Percentiles rank a stretch among this genome's conserved stretches.
These are phyloP conservation scores for Eulemur coronatus DNA, from an alignment of 2,797 vertebrate genomes.

Conservation along the genomic window DNA sequence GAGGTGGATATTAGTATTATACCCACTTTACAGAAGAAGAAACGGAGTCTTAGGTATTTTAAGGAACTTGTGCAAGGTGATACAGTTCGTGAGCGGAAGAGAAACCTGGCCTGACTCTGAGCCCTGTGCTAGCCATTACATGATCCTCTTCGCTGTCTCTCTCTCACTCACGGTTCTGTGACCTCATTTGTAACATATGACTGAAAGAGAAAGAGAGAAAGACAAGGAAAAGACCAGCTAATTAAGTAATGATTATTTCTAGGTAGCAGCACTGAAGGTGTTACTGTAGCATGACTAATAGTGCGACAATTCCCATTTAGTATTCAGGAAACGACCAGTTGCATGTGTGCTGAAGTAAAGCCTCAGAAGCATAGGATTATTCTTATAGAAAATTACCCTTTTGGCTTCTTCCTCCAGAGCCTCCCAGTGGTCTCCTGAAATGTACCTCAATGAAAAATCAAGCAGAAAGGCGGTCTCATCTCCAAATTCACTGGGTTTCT, in stretches of 20 bases:
- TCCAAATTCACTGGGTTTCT: slow-evolving; percentile 41
- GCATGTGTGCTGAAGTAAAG: not conserved
- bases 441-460: slow-evolving; percentile 6
- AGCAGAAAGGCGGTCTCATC: slow-evolving; percentile 24
- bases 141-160: not conserved
- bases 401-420: not conserved
- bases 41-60: not conserved
- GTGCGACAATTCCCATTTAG: not conserved
- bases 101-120: not conserved
- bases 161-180: not conserved
- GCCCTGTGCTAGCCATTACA: not conserved
- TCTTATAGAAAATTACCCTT: not conserved
- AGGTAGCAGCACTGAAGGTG: not conserved
- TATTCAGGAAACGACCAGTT: not conserved
- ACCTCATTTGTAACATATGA: not conserved
- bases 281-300: not conserved
- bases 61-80: not conserved
- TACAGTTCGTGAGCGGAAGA: not conserved
- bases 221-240: not conserved
- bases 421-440: slow-evolving; percentile 19
- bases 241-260: slow-evolving; percentile 11
- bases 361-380: not conserved
- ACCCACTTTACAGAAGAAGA: not conserved
- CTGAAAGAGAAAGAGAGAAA: not conserved
- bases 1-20: not conserved